phyloP scores from a whole-genome alignment of 2,797 vertebrate species.

The Schizothorax lantsangensis region DNA sequence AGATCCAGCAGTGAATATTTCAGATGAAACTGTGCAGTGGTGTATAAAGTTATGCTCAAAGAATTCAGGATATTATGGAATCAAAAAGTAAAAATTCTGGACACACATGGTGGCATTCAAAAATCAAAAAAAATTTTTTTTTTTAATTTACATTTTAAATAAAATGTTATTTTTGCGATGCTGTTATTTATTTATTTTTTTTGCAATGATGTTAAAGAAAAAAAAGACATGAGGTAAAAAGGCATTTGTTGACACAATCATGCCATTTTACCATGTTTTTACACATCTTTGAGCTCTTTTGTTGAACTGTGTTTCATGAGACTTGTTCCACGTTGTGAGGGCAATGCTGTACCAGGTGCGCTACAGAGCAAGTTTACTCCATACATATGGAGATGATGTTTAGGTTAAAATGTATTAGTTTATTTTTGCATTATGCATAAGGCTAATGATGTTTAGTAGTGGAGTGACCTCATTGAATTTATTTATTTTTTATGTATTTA shows the following conservation, averaged over 20 bases:
- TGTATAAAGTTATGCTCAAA: background rate
- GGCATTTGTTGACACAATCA: background rate
- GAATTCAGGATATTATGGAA: background rate
- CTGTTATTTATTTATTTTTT: background rate
- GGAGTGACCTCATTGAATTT: background rate
- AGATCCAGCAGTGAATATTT: background rate
- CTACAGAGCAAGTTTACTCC: background rate
- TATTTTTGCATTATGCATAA: background rate
- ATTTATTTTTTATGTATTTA: too few species aligned
- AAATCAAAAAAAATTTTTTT: too few species aligned
- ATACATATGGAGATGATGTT: background rate
- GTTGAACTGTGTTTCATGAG: background rate
- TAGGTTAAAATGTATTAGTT: too few species aligned
- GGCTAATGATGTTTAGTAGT: background rate
- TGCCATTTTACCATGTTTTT: background rate
- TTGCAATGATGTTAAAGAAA: background rate
- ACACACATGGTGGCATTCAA: background rate
- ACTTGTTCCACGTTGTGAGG: background rate
- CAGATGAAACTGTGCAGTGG: background rate
- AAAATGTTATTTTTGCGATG: background rate
- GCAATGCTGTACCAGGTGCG: background rate
- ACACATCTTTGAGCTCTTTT: background rate
- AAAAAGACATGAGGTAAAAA: background rate
- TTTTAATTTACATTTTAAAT: background rate
- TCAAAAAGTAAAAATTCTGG: background rate